Conservation (phyloP, 2,797 vertebrate genomes). For the Fistularia commersonii region DNA sequence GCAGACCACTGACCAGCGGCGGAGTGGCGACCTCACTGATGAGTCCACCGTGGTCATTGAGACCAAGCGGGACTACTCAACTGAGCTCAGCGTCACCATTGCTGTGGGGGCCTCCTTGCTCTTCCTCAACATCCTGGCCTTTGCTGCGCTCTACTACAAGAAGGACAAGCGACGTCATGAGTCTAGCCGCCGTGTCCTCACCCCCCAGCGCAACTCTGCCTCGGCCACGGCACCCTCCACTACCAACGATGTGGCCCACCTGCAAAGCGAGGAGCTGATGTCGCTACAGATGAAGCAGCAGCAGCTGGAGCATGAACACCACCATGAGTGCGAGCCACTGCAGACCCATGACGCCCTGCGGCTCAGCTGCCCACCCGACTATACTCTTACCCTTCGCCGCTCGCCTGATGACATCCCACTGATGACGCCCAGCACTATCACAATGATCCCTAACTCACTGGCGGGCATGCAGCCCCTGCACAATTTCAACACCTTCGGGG, state of each 20-base stretch:
- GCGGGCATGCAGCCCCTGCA: slow-evolving; percentile 91
- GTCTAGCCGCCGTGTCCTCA: slow-evolving; percentile 83
- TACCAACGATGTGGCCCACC: slow-evolving; percentile 85
- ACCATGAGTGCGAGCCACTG: slow-evolving; percentile 85
- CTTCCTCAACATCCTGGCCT: slow-evolving; percentile 94
- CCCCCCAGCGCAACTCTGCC: slow-evolving; percentile 78
- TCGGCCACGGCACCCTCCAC: slow-evolving; percentile 43
- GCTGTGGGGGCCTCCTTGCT: slow-evolving; percentile 90
- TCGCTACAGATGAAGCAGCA: slow-evolving; percentile 95
- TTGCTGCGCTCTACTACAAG: slow-evolving; percentile 94
- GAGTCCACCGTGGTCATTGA: slow-evolving; percentile 89
- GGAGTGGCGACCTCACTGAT: slow-evolving; percentile 73
- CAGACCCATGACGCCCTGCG: slow-evolving; percentile 86
- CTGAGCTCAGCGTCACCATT: slow-evolving; percentile 91
- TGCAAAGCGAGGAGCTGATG: slow-evolving; percentile 90
- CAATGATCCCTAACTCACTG: slow-evolving; percentile 93
- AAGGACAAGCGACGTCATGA: slow-evolving; percentile 93
- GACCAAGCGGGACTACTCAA: slow-evolving; percentile 91
- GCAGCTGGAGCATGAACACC: slow-evolving; percentile 77
- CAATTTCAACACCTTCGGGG: slow-evolving; percentile 92
- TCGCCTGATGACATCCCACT: slow-evolving; percentile 92
- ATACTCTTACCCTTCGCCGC: slow-evolving; percentile 88
- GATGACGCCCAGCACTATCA: slow-evolving; percentile 95
- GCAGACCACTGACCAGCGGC: slow-evolving; percentile 84
- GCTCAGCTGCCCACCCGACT: slow-evolving; percentile 91